Evolutionary conservation across 2,888 invertebrate genomes (phyloP).

Genomic region (Pristionchus japonicus): DNA sequence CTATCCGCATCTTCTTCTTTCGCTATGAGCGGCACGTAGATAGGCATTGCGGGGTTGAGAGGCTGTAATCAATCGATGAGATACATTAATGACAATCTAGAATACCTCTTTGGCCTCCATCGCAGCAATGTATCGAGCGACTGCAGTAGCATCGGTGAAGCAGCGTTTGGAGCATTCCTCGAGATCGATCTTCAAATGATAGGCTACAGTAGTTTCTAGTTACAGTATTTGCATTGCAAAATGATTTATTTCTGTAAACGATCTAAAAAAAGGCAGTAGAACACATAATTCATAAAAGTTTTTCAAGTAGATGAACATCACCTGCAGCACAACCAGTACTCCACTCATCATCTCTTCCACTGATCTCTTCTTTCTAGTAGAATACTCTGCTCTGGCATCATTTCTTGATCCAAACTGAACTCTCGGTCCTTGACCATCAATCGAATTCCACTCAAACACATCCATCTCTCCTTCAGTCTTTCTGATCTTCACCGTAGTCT

Average conservation of each 20-base stretch:
- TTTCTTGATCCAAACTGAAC: slow-evolving; percentile 23
- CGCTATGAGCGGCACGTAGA: slow-evolving; percentile 24
- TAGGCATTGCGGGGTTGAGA: slow-evolving; percentile 3
- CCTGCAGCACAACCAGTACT: slow-evolving; percentile 35
- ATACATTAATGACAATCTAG: no score
- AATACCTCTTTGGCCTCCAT: slow-evolving; percentile 60
- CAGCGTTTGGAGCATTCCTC: slow-evolving; percentile 53
- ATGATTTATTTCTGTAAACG: no score
- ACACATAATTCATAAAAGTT: no score
- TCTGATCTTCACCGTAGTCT: slow-evolving; percentile 58
- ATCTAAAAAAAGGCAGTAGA: no score
- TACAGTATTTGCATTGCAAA: background rate
- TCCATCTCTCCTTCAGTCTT: slow-evolving; percentile 55
- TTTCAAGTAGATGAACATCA: no score
- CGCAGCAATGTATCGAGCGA: slow-evolving; percentile 66
- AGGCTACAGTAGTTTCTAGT: background rate
- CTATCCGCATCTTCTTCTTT: background rate
- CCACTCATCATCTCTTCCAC: background rate
- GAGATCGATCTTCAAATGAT: slow-evolving; percentile 55
- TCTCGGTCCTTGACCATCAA: slow-evolving; percentile 29
- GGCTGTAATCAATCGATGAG: background rate
- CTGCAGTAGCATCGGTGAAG: slow-evolving; percentile 64
- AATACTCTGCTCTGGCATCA: background rate
- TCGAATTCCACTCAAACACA: slow-evolving; percentile 67
- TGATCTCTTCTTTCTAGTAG: background rate